These are phyloP conservation scores for Orchesella flavescens DNA, from an alignment of 2,888 invertebrate genomes.

Conservation along the genomic window DNA sequence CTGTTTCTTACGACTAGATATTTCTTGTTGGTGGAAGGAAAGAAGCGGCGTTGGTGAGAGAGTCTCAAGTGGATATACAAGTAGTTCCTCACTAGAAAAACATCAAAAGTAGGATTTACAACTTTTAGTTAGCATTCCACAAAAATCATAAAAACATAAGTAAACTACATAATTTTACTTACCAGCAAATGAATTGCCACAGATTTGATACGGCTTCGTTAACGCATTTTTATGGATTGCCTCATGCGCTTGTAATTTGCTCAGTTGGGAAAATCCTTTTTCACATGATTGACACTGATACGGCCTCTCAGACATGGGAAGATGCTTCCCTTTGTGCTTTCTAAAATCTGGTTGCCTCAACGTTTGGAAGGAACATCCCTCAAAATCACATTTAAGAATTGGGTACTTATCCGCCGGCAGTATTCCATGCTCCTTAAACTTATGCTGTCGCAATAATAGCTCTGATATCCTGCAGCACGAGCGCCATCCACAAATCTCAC, in stretches of 20 bases:
- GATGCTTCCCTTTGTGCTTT: background rate
- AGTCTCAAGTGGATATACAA: constrained; percentile 49
- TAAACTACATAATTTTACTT: background rate
- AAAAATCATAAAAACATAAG: too few species aligned
- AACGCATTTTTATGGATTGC: constrained; percentile 20
- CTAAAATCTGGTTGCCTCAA: background rate
- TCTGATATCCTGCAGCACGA: too few species aligned
- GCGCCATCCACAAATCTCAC: too few species aligned
- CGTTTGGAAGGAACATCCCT: background rate
- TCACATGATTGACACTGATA: background rate
- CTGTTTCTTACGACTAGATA: too few species aligned
- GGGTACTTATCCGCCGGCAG: too few species aligned
- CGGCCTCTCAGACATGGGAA: background rate
- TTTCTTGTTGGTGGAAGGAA: constrained; percentile 30
- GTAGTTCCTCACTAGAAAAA: constrained; percentile 35
- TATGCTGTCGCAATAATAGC: too few species aligned
- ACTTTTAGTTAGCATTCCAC: background rate
- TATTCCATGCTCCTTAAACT: too few species aligned
- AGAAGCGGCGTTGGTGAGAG: constrained; percentile 28
- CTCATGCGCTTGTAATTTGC: background rate
- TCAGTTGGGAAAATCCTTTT: too few species aligned
- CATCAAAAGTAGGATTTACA: background rate
- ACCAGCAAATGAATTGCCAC: constrained; percentile 45
- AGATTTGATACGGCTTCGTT: constrained; percentile 17
- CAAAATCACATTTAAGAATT: too few species aligned